Conservation (phyloP, 2,797 vertebrate species). For the Poecilia gillii region DNA sequence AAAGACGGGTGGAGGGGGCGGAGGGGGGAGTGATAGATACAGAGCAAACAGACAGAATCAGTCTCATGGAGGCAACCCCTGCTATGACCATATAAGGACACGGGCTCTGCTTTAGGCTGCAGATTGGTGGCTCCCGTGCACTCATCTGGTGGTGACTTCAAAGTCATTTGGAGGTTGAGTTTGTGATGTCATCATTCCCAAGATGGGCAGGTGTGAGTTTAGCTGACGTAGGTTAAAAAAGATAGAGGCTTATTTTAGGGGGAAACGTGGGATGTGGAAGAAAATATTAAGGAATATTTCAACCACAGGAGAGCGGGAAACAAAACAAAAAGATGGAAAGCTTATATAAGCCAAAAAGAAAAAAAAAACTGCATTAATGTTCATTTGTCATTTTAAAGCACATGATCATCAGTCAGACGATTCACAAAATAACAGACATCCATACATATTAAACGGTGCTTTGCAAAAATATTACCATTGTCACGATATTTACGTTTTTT, state of each 20-base stretch:
- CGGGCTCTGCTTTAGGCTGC: conserved; percentile 57
- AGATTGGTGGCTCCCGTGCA: conserved; percentile 54
- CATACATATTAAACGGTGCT: neutral
- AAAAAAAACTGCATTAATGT: neutral
- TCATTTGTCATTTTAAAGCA: neutral
- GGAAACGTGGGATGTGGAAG: neutral
- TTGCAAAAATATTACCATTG: neutral
- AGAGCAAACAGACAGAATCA: conserved; percentile 49
- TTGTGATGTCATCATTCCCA: conserved; percentile 35
- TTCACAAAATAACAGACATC: neutral
- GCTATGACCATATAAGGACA: conserved; percentile 74
- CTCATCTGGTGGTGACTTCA: conserved; percentile 37
- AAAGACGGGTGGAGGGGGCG: conserved; percentile 14
- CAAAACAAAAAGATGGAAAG: neutral
- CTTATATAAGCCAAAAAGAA: neutral
- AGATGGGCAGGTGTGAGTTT: conserved; percentile 10
- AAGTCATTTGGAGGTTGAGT: conserved; percentile 46
- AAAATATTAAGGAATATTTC: neutral
- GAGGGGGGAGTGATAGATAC: conserved; percentile 22
- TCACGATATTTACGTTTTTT: neutral
- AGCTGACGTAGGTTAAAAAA: neutral
- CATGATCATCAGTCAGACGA: neutral
- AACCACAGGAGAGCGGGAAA: neutral
- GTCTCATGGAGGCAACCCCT: conserved; percentile 44
- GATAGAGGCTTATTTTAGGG: neutral